Percentiles rank a stretch among this genome's conserved stretches.
Evolutionary conservation across 2,797 vertebrate species (phyloP).

Genomic region (Gallinago stenura): DNA sequence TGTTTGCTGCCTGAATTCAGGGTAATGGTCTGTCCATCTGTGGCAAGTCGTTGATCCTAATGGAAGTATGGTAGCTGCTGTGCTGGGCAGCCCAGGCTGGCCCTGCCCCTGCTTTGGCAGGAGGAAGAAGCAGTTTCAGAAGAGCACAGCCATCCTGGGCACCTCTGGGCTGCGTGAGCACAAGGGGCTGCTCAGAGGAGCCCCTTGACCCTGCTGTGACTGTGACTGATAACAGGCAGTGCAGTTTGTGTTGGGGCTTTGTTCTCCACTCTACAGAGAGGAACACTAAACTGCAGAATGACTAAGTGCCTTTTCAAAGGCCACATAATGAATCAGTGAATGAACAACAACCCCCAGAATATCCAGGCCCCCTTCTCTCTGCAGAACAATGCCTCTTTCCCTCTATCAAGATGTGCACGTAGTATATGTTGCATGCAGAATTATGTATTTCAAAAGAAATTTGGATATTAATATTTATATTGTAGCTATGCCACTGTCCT

Average conservation of each 20-base stretch:
- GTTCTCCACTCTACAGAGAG: neutral
- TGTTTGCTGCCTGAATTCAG: neutral
- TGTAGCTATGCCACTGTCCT: neutral
- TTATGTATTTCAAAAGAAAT: neutral
- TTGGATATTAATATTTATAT: constrained; percentile 34
- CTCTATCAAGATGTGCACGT: neutral
- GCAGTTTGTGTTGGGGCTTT: constrained; percentile 37
- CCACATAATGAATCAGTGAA: constrained; percentile 49
- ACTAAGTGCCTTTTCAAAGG: constrained; percentile 53
- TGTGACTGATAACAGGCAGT: neutral
- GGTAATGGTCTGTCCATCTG: neutral
- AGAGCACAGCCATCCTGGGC: neutral
- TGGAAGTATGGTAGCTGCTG: neutral
- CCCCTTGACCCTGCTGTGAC: neutral
- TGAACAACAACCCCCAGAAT: constrained; percentile 25
- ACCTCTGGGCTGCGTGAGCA: neutral
- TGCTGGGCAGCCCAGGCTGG: neutral
- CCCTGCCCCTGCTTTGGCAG: neutral
- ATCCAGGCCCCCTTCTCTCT: neutral
- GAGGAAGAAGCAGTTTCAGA: neutral
- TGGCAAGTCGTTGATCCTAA: neutral
- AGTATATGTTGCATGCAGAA: neutral
- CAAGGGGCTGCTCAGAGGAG: neutral
- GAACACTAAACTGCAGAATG: constrained; percentile 39
- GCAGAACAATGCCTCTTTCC: constrained; percentile 3